Percentiles rank a stretch among this genome's conserved stretches.
Conservation (phyloP, 2,888 invertebrate species). For the Meteorus colon region DNA sequence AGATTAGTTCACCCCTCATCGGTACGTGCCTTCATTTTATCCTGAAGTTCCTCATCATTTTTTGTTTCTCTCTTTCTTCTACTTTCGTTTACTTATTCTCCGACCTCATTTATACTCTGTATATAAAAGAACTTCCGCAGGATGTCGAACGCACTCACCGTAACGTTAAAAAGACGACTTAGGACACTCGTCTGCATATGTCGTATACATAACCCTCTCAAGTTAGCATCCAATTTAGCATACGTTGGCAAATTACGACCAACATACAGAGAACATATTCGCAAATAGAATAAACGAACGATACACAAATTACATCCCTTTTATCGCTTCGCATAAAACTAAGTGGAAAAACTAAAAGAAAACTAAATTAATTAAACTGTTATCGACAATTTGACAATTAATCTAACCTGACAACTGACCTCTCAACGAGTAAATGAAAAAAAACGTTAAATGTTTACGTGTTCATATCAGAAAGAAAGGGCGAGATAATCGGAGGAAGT, state of each 20-base stretch:
- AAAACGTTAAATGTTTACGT: not conserved
- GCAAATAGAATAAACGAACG: no score
- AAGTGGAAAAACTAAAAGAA: no score
- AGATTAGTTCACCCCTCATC: constrained; percentile 13
- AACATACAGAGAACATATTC: not conserved
- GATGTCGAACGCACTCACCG: constrained; percentile 63
- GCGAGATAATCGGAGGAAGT: constrained; percentile 27
- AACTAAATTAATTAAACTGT: no score
- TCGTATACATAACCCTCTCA: constrained; percentile 36
- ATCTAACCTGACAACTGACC: not conserved
- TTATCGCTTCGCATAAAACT: no score
- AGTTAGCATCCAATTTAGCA: constrained; percentile 21
- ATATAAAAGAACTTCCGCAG: constrained; percentile 52
- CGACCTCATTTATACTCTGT: not conserved
- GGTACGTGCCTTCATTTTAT: constrained; percentile 6
- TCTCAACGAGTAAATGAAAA: not conserved
- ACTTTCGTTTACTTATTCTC: not conserved
- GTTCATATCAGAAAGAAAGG: not conserved
- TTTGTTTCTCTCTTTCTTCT: not conserved
- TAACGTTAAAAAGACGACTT: constrained; percentile 50
- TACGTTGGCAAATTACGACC: not conserved
- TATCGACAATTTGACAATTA: no score
- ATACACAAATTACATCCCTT: no score
- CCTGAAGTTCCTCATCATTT: not conserved
- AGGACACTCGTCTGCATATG: constrained; percentile 9